Evolutionary conservation across 2,113 vertebrate species (phyloP), one percentile per base, ranked within the genome.

Genomic region (Apteryx mantelli): DNA sequence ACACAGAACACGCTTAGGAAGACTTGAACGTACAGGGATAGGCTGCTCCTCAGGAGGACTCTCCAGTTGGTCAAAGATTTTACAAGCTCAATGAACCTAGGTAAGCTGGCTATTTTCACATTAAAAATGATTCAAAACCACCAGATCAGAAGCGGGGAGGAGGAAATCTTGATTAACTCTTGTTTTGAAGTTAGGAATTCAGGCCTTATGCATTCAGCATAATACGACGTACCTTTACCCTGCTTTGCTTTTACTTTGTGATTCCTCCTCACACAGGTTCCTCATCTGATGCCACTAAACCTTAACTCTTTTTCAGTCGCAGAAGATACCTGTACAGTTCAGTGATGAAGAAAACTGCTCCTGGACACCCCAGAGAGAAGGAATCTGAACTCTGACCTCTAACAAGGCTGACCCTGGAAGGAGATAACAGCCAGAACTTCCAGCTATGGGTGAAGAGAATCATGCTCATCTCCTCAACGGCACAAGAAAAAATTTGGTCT

Each of bases 41-140:
- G 24, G 38, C 18, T 60, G 0, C 8, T 81, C 46, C 55, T 90
- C 90, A 84, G 63, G 24, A 83, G 44, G 82, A 74, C 30, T 64
- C 18, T 32, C 71, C 7, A 50, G 18, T 5, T 52, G 64, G 60
- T 44, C 55, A 32, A 58, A 81, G 68, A 78, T 32, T 81, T 63
- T 63, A 76, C n/a, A 68, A 66, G 48, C 26, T 15, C 8, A 65
- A 4, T 8, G 9, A 18, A 78, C 58, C 46, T 5, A 46, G 46
- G 32, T 40, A 89, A 84, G 56, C 5, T 44, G 80, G 68, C 0
- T 0, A 44, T 36, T 48, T 68, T 53, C 42, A 52, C 9, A 7
- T 25, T 53, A 38, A 28, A 88, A 19, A 30, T 30, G 6, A 89
- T 34, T 80, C n/a, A 61, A 86, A 83, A 82, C 24, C 44, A 65